phyloP scores from a whole-genome alignment of 2,888 invertebrate genomes.

The Drosophila hamatofila region DNA sequence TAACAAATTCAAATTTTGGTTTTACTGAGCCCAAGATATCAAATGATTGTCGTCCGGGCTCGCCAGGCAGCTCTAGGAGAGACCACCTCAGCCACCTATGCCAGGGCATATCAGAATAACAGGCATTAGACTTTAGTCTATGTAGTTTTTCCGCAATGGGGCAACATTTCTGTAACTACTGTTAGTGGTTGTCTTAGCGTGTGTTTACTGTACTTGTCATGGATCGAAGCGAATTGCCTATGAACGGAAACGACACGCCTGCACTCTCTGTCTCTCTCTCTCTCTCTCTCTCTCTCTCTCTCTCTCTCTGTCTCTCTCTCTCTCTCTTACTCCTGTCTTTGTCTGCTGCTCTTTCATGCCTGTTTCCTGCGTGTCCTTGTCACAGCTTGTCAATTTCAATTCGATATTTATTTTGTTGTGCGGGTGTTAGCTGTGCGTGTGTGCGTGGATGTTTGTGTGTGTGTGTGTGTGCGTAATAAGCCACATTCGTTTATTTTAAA shows the following conservation, averaged over 20 bases:
- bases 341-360: slow-evolving; percentile 3
- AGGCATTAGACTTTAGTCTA: background rate
- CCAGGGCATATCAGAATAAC: background rate
- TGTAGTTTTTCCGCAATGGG: too few relatives aligned
- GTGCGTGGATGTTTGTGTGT: slow-evolving; percentile 24
- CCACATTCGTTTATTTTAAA: slow-evolving; percentile 78
- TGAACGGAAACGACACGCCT: background rate
- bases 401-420: slow-evolving; percentile 74
- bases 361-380: slow-evolving; percentile 37
- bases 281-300: background rate
- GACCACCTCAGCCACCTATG: too few relatives aligned
- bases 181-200: background rate
- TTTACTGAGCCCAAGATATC: background rate
- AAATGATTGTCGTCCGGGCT: background rate
- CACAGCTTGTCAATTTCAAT: slow-evolving; percentile 76
- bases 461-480: slow-evolving; percentile 65
- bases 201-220: slow-evolving; percentile 6
- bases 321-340: background rate
- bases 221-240: background rate
- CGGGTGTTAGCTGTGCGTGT: slow-evolving; percentile 10
- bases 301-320: background rate
- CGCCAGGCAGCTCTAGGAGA: too few relatives aligned
- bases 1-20: background rate
- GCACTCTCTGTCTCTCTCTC: background rate
- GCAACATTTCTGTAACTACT: background rate